Evolutionary conservation across 1,140 invertebrate species (phyloP), one percentile per base, ranked within the genome.

Genomic region (Kradibia gibbosae): DNA sequence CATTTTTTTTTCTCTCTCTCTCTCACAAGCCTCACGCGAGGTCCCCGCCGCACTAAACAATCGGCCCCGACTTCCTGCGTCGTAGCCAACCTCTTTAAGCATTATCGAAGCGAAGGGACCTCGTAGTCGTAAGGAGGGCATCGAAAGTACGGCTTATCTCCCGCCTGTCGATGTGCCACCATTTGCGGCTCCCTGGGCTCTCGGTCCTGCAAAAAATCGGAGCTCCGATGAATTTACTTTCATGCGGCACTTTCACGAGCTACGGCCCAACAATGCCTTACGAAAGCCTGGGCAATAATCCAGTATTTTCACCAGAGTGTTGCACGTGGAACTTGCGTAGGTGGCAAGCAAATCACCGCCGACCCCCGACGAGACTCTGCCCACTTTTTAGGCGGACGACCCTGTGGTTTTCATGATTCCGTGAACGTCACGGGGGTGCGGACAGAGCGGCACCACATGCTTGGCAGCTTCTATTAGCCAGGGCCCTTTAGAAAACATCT

Each of bases 221-320:
- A 8, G 65, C 39, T 10, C 48, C 72, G 45, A 3, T n/a, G 45
- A 55, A 31, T 74, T 74, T 53, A 62, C 74, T 76, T 62, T 77
- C 75, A 2, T 39, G 62, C 11, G 60, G 3, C 25, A 45, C 57
- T 65, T 77, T 65, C 62, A 31, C 76, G 62, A 7, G 10, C 2
- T 22, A 7, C n/a, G 42, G 28, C 7, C 15, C 5, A 53, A 78
- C 45, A 55, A 53, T 72, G 70, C 70, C 36, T 65, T 77, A 62
- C 25, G 74, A 76, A 76, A 76, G 55, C 74, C 74, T 76, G 74
- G 74, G 74, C 25, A 36, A 71, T 34, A 28, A 17, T 2, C 15
- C 2, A 42, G 57, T 7, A 60, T 25, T 25, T n/a, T 28, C 28
- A 7, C n/a, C 17, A 53, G 53, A 4, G 11, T 57, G n/a, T 57